Percentiles rank a stretch among this genome's conserved stretches.
Evolutionary conservation across 2,113 vertebrate genomes (phyloP).

Genomic region (Cairina moschata): DNA sequence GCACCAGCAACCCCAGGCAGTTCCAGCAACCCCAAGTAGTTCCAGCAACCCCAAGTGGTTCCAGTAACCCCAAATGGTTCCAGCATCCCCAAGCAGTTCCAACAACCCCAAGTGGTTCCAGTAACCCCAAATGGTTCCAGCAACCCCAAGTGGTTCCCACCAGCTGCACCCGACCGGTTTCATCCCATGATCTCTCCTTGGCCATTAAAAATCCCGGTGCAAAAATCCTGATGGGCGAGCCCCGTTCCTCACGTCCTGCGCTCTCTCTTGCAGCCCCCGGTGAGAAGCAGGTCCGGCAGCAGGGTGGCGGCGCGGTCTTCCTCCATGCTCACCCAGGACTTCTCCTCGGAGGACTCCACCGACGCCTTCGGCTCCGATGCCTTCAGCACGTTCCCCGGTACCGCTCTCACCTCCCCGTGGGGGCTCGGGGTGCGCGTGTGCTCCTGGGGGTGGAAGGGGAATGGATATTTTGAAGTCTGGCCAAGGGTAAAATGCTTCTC

Average conservation of each 20-base stretch:
- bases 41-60: not conserved
- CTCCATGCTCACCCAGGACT: conserved; percentile 75
- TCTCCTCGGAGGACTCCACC: conserved; percentile 79
- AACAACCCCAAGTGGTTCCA: not conserved
- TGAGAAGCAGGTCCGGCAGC: conserved; percentile 71
- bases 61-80: too few species aligned
- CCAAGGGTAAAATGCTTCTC: not conserved
- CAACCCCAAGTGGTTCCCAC: not conserved
- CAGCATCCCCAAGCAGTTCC: too few species aligned
- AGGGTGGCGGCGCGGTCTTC: conserved; percentile 73
- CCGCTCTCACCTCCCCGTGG: fast-evolving
- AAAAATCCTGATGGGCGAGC: too few species aligned
- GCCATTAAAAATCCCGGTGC: not conserved
- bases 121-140: not conserved
- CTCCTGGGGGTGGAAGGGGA: fast-evolving
- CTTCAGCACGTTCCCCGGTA: conserved; percentile 80
- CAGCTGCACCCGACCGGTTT: fast-evolving
- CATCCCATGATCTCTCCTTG: fast-evolving
- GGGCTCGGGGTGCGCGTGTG: not conserved
- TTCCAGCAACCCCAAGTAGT: not conserved
- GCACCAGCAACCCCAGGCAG: not conserved
- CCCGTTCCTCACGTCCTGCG: fast-evolving
- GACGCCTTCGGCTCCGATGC: conserved; percentile 78
- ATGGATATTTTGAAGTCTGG: fast-evolving
- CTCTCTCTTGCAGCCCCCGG: conserved; percentile 82